Percentiles rank a stretch among this genome's conserved stretches.
These are phyloP conservation scores for Ammodytes dubius DNA, from an alignment of 2,113 vertebrate genomes.

Conservation along the genomic window DNA sequence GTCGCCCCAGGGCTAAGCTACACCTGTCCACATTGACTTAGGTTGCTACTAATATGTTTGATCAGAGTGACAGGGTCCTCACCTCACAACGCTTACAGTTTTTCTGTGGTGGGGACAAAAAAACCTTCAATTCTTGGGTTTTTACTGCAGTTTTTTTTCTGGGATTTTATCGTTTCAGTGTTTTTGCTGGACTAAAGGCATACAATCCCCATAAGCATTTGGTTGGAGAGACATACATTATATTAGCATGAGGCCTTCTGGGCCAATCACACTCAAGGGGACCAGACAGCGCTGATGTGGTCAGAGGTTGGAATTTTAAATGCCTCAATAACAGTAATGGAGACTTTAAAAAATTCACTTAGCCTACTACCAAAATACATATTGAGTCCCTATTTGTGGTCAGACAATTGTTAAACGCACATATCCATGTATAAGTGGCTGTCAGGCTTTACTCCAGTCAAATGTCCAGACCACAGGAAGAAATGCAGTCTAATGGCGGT, in stretches of 20 bases:
- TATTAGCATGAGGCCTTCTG: conserved; percentile 3
- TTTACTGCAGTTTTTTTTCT: conserved; percentile 33
- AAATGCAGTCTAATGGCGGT: conserved; percentile 45
- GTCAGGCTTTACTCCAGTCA: conserved; percentile 38
- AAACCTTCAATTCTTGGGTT: conserved; percentile 45
- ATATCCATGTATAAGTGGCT: conserved; percentile 25
- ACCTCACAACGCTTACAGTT: conserved; percentile 54
- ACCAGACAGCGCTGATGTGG: conserved; percentile 8
- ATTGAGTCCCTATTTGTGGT: not conserved
- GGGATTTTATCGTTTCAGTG: not conserved
- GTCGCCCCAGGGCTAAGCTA: conserved; percentile 63
- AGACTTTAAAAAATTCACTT: conserved; percentile 14
- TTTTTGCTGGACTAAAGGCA: not conserved
- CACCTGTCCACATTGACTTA: conserved; percentile 68
- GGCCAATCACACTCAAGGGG: conserved; percentile 16
- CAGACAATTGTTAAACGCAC: conserved; percentile 18
- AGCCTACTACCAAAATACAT: not conserved
- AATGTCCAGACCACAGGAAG: conserved; percentile 37
- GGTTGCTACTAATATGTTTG: conserved; percentile 68
- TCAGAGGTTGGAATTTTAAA: conserved; percentile 18
- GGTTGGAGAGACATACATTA: conserved; percentile 7
- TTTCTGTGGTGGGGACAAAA: conserved; percentile 38
- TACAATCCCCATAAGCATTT: conserved; percentile 9
- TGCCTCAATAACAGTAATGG: conserved; percentile 5
- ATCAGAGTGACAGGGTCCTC: conserved; percentile 70